These are phyloP conservation scores for Bugulina stolonifera DNA, from an alignment of 2,888 invertebrate species.

Conservation along the genomic window DNA sequence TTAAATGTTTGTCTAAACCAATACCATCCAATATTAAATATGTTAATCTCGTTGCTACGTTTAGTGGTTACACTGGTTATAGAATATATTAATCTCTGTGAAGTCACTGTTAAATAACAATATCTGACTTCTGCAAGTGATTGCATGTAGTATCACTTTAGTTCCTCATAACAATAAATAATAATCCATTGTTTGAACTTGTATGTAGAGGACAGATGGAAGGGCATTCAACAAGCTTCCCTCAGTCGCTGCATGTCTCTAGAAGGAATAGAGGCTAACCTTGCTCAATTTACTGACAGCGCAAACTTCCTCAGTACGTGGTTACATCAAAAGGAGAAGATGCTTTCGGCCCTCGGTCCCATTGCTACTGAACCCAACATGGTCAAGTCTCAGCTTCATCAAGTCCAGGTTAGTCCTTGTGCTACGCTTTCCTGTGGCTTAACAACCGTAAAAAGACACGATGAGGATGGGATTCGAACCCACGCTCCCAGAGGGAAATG, in stretches of 20 bases:
- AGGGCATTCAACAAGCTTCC: conserved; percentile 43
- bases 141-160: neutral
- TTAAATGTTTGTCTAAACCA: no score
- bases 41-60: no score
- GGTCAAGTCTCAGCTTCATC: conserved; percentile 91
- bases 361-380: conserved; percentile 91
- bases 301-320: conserved; percentile 76
- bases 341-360: conserved; percentile 89
- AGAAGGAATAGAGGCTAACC: conserved; percentile 63
- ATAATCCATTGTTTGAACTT: conserved; percentile 29
- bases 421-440: no score
- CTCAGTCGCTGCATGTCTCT: conserved; percentile 43
- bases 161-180: neutral
- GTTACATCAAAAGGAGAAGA: conserved; percentile 86
- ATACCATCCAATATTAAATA: no score
- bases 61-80: no score
- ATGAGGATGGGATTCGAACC: no score
- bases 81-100: no score
- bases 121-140: no score
- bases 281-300: conserved; percentile 85
- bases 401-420: conserved; percentile 56
- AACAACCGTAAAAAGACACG: no score
- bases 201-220: conserved; percentile 46
- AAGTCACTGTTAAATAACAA: no score
- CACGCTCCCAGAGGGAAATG: no score